Evolutionary conservation across 2,113 vertebrate species (phyloP), one percentile per base, ranked within the genome.

Genomic region (Sphyrna mokarran): DNA sequence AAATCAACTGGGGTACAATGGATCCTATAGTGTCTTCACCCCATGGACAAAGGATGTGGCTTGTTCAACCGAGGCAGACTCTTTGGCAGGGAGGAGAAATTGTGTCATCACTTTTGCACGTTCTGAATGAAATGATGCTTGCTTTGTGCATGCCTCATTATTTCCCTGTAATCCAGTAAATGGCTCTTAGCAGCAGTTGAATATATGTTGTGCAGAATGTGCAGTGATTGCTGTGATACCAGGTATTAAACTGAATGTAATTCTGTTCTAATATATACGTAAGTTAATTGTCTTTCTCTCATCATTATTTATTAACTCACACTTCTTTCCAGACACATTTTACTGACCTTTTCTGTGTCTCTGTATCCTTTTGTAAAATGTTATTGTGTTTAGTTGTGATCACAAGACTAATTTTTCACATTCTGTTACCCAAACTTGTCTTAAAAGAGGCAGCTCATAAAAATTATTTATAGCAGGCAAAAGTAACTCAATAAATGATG

Each of bases 341-440:
- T 37, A 37, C 37, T 66, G n/a, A 14, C 58, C 14, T 22, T 93
- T 93, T 93, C 89, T 37, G 58, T 66, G 20, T 37, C 61, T n/a
- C 89, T 91, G 54, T 61, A 5, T 91, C 78, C n/a, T 66, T 20
- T 93, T 8, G 16, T 93, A 18, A 66, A 93, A 93, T 37, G 33
- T 66, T 93, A 33, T 20, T 40, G 33, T 61, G 22, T 63, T 66
- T 37, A 22, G 61, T 61, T 29, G 54, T 22, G 33, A 22, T 93
- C 61, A 66, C 89, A 93, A 66, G 89, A 68, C 89, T 33, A 68
- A 93, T 93, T 93, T 93, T 93, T 93, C 89, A 68, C 89, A 93
- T 93, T 93, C 61, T 58, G 16, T 93, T 93, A 18, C 89, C 16
- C 61, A 93, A 93, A 66, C 63, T 93, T 68, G 61, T 37, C 89